phyloP scores from a whole-genome alignment of 2,888 invertebrate genomes.

The Hypomecis punctinalis region DNA sequence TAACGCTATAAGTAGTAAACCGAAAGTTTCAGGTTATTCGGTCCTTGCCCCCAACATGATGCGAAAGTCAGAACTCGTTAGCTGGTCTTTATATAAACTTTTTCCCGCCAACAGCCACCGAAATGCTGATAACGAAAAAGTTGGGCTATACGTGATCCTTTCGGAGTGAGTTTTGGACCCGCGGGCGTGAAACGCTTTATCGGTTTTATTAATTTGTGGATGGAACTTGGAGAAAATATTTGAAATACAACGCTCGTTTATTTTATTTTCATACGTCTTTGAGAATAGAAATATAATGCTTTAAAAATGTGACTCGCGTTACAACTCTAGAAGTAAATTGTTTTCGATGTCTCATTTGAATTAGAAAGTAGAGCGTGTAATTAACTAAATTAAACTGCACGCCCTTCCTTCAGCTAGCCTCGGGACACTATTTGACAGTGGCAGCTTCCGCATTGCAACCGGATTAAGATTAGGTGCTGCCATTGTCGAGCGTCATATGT shows the following conservation, averaged over 20 bases:
- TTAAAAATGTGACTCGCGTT: no score
- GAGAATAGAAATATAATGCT: no score
- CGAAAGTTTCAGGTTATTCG: conserved; percentile 12
- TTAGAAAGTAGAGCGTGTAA: no score
- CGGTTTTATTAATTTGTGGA: conserved; percentile 42
- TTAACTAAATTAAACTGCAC: no score
- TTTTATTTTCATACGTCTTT: neutral
- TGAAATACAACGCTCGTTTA: conserved; percentile 11
- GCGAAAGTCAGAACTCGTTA: conserved; percentile 67
- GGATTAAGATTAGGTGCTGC: no score
- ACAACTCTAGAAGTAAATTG: no score
- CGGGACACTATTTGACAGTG: no score
- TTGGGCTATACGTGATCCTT: conserved; percentile 64
- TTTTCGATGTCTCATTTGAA: no score
- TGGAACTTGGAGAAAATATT: conserved; percentile 24
- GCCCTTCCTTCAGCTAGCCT: no score
- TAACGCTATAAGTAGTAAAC: conserved; percentile 1
- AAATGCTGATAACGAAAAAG: conserved; percentile 65
- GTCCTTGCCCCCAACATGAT: conserved; percentile 43
- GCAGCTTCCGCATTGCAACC: no score
- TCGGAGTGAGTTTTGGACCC: conserved; percentile 50
- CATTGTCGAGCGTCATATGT: no score
- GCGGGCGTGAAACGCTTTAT: conserved; percentile 38
- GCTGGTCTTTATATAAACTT: conserved; percentile 67
- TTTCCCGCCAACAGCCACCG: conserved; percentile 47